phyloP scores from a whole-genome alignment of 2,888 invertebrate genomes.

The Volucella bombylans region DNA sequence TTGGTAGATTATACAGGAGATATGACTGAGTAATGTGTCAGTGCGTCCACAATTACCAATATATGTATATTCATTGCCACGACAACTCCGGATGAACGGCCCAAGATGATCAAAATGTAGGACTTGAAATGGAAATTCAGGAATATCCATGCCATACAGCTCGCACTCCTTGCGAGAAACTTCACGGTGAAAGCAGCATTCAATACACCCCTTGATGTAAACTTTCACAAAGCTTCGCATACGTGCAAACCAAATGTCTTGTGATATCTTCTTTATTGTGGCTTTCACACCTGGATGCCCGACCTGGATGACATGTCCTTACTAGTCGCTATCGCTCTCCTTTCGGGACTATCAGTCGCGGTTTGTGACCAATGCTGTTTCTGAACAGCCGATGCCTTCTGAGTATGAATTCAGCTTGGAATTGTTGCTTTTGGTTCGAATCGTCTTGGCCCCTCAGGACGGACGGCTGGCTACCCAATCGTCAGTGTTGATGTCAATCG shows the following conservation, averaged over 20 bases:
- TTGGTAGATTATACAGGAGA: conserved; percentile 55
- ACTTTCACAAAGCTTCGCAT: conserved; percentile 40
- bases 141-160: conserved; percentile 43
- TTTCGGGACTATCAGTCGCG: conserved; percentile 3
- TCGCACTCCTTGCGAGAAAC: conserved; percentile 14
- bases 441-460: not conserved
- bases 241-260: conserved; percentile 35
- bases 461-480: not conserved
- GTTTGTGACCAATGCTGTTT: not conserved
- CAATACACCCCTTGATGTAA: conserved; percentile 29
- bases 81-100: conserved; percentile 19
- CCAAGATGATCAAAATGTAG: conserved; percentile 17
- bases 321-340: conserved; percentile 26
- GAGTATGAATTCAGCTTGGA: too few species aligned
- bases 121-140: conserved; percentile 7
- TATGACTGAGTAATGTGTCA: conserved; percentile 48
- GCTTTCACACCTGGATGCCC: conserved; percentile 37
- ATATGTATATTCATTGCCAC: conserved; percentile 37
- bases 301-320: conserved; percentile 22
- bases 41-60: conserved; percentile 45
- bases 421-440: too few species aligned
- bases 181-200: conserved; percentile 32
- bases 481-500: too few species aligned
- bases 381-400: too few species aligned
- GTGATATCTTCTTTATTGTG: conserved; percentile 19